Percentiles rank a stretch among this genome's conserved stretches.
Evolutionary conservation across 2,113 vertebrate species (phyloP).

Genomic region (Caranx melampygus): DNA sequence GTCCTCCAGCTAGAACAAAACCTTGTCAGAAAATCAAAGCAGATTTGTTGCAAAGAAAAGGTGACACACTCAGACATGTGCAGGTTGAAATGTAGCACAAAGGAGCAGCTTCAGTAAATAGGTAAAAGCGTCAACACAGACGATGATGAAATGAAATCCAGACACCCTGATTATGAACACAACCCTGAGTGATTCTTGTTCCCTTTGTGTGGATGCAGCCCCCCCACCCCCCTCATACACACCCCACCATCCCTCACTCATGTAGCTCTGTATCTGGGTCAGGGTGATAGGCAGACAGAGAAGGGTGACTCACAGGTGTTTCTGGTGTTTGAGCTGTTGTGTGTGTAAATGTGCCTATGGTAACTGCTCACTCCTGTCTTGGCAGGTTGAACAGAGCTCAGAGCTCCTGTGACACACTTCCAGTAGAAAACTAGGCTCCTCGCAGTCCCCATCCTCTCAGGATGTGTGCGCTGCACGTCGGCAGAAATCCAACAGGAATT

Average conservation of each 20-base stretch:
- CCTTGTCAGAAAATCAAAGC: not conserved
- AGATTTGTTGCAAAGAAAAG: not conserved
- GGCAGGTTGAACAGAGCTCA: conserved; percentile 21
- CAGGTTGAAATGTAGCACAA: not conserved
- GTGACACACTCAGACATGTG: conserved; percentile 1
- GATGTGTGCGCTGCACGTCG: not conserved
- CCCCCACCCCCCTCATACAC: not conserved
- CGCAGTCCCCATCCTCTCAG: not conserved
- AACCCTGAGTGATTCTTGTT: conserved; percentile 7
- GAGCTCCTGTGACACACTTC: conserved; percentile 14
- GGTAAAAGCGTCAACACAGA: not conserved
- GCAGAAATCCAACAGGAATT: not conserved
- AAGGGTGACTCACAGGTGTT: conserved; percentile 44
- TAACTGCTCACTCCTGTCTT: conserved; percentile 1
- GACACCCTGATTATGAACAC: conserved; percentile 14
- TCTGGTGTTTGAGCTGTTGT: conserved; percentile 26
- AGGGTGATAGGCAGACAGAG: conserved; percentile 51
- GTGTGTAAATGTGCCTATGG: conserved; percentile 7
- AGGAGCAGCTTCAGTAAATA: not conserved
- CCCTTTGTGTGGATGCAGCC: conserved; percentile 22
- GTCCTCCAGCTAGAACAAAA: not conserved
- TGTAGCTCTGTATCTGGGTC: conserved; percentile 67
- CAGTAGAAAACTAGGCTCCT: not conserved
- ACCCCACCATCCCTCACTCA: conserved; percentile 18
- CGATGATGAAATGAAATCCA: conserved; percentile 19